These are phyloP conservation scores for Malurus elegans DNA, from an alignment of 2,113 vertebrate genomes.

Conservation along the genomic window DNA sequence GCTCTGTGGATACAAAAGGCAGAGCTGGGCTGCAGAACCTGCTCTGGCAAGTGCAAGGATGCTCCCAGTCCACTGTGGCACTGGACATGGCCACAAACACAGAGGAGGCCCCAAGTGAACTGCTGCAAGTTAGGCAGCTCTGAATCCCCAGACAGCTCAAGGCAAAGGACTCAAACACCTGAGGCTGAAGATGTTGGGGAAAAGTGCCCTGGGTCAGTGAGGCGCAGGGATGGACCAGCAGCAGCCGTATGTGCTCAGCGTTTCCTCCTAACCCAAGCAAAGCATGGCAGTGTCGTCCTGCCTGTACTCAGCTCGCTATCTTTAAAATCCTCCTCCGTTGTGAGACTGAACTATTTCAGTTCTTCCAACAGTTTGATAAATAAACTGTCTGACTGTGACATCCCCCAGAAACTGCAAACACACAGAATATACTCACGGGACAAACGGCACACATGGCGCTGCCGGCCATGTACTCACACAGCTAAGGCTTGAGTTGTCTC, in stretches of 20 bases:
- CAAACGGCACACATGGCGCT: rapidly evolving
- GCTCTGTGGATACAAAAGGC: background rate
- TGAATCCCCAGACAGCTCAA: background rate
- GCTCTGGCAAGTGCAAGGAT: background rate
- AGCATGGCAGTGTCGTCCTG: background rate
- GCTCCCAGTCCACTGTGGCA: background rate
- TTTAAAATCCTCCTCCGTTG: background rate
- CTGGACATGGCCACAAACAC: rapidly evolving
- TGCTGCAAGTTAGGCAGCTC: background rate
- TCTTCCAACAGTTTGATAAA: background rate
- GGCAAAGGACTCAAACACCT: background rate
- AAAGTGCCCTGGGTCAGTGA: background rate
- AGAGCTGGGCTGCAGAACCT: background rate
- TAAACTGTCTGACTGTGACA: background rate
- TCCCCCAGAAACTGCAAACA: background rate
- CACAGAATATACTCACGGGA: rapidly evolving
- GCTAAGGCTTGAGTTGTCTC: background rate
- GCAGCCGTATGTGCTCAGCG: background rate
- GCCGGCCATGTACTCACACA: background rate
- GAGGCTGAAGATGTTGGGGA: background rate
- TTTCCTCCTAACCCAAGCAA: background rate
- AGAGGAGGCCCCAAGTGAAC: background rate
- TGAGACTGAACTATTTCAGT: background rate
- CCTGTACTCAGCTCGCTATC: background rate
- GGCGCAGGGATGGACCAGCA: background rate